Percentiles rank a stretch among this genome's conserved stretches.
These are phyloP conservation scores for Anastrepha ludens DNA, from an alignment of 1,140 invertebrate species.

Conservation along the genomic window DNA sequence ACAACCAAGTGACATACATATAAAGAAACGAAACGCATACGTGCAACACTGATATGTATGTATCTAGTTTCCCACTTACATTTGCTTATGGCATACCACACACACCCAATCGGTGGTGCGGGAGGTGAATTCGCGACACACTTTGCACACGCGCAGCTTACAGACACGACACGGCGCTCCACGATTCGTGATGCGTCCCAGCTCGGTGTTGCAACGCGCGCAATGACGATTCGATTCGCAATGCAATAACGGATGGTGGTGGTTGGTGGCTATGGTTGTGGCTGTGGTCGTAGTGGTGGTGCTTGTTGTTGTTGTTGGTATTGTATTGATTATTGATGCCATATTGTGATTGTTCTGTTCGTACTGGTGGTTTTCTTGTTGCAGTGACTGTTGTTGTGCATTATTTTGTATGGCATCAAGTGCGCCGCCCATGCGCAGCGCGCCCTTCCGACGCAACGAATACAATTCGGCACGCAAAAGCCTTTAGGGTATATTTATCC, in stretches of 20 bases:
- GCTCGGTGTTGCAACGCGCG: constrained; percentile 81
- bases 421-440: constrained; percentile 73
- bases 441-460: constrained; percentile 78
- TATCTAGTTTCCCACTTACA: constrained; percentile 77
- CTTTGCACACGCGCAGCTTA: constrained; percentile 83
- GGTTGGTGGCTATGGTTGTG: constrained; percentile 61
- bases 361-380: constrained; percentile 59
- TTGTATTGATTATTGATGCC: constrained; percentile 61
- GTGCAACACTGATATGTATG: neutral
- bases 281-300: constrained; percentile 53
- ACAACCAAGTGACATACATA: neutral
- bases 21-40: neutral
- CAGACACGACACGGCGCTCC: constrained; percentile 83
- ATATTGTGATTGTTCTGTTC: constrained; percentile 60
- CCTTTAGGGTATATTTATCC: constrained; percentile 71
- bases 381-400: constrained; percentile 62
- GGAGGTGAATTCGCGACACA: constrained; percentile 80
- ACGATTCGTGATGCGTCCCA: constrained; percentile 85
- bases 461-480: constrained; percentile 81
- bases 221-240: constrained; percentile 79
- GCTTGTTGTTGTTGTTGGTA: constrained; percentile 61
- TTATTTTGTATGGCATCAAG: constrained; percentile 70
- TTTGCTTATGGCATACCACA: constrained; percentile 83
- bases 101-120: constrained; percentile 83
- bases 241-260: constrained; percentile 66